Base-by-base conservation (phyloP, 2,888 invertebrate species). In the Eledona agricola region DNA sequence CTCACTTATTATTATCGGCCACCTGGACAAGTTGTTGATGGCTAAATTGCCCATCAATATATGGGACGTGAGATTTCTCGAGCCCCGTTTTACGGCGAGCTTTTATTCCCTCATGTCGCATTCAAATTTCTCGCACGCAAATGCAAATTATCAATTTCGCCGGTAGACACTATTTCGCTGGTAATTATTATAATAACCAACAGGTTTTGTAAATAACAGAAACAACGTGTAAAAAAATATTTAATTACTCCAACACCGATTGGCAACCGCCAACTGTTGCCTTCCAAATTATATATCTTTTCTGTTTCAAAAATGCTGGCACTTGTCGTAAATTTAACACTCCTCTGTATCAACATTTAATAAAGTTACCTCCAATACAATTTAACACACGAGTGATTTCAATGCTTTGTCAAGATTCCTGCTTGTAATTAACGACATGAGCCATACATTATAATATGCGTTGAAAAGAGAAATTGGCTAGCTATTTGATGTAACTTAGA, bases 21-120 rank as follows among this genome's bases (percentile, higher is more conserved):
- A 50, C 49, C 49, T 50, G 49, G 49, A 50, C 49, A 50, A 40
- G 22, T 50, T 38, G 49, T 40, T 50, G 49, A 50, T 40, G 49
- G 49, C 31, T 37, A 40, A 40, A 50, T 50, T 50, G 40, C 49
- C 49, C 29, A 45, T 45, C 45, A 45, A 45, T 45, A 45, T 45
- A 45, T 45, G 45, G 45, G 45, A 47, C 47, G 47, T 37, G 37
- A 47, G 37, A 47, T 28, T 37, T 47, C 47, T 29, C 29, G 29
- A 29, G 19, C 47, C 22, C 26, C 22, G 16, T 9, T 45, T 45
- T 29, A 43, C 29, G 4, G 10, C 38, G 10, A 34, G 17, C 37
- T 43, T 43, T 31, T 34, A 32, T 34, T 45, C 34, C 12, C 28
- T 26, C 28, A 9, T 11, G 11, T 34, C 16, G 9, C 34, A 45